Percentiles rank a stretch among this genome's conserved stretches.
Conservation (phyloP, 2,888 invertebrate species). For the Sarcophaga subvicina region DNA sequence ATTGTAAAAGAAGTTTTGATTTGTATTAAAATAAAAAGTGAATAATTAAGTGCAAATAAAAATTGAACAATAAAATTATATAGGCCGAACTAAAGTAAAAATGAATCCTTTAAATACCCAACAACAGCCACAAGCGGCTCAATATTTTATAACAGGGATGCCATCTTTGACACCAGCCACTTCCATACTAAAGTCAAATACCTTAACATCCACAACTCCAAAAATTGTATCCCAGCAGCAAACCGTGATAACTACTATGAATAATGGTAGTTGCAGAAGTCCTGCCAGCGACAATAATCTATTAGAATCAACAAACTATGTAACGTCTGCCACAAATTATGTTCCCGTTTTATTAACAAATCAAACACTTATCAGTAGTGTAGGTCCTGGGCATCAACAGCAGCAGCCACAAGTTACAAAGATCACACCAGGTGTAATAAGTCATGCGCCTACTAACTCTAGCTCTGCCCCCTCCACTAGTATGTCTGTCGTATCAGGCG, state of each 20-base stretch:
- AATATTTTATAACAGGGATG: slow-evolving; percentile 61
- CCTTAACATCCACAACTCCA: slow-evolving; percentile 22
- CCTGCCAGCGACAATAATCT: slow-evolving; percentile 9
- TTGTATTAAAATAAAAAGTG: not conserved
- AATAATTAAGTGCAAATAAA: slow-evolving; percentile 8
- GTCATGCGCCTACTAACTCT: slow-evolving; percentile 9
- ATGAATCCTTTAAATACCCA: slow-evolving; percentile 59
- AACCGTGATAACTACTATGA: slow-evolving; percentile 20
- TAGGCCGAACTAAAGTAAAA: not conserved
- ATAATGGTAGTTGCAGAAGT: slow-evolving; percentile 14
- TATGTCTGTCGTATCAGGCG: slow-evolving; percentile 24
- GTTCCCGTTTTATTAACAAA: slow-evolving; percentile 63
- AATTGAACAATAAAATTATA: not conserved
- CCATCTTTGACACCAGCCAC: slow-evolving; percentile 46
- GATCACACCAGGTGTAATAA: slow-evolving; percentile 29
- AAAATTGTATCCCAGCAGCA: slow-evolving; percentile 35
- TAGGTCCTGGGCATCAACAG: slow-evolving; percentile 39
- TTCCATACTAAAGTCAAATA: slow-evolving; percentile 50
- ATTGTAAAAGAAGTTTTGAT: slow-evolving; percentile 44
- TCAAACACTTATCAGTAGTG: slow-evolving; percentile 62
- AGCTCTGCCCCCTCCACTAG: slow-evolving; percentile 3
- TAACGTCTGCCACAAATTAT: slow-evolving; percentile 50
- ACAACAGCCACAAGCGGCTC: slow-evolving; percentile 44
- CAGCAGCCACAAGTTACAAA: slow-evolving; percentile 36
- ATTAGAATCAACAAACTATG: slow-evolving; percentile 53